Base-by-base conservation (phyloP, 1,140 invertebrate species). In the Elymnias hypermnestra region DNA sequence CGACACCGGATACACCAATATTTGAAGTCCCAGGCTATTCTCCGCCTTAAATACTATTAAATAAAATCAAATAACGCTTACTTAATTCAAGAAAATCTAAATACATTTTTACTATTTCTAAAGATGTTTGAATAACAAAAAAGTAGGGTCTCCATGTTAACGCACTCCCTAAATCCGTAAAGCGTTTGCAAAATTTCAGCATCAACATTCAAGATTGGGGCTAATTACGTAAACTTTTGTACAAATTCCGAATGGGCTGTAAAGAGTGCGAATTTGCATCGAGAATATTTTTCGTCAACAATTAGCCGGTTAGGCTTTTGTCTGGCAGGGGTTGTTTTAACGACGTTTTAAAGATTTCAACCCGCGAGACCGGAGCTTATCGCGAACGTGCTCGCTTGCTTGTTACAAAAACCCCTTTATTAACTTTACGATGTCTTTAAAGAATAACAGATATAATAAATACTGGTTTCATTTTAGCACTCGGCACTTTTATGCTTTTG, bases 361-460 rank as follows among this genome's bases (percentile, higher is more conserved):
- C 66, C 65, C 65, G 52, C 53, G 61, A 61, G 53, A 63, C 65
- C 50, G 63, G 54, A 57, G 76, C 74, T 81, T 81, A 82, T 79
- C 78, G 70, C 63, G 66, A 69, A 76, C 73, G 71, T 70, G 78
- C 65, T 72, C 50, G 62, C 55, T 46, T 68, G 69, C 75, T 71
- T 77, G 72, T 77, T 72, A 71, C 70, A 78, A 77, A 77, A 79
- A 81, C 73, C 77, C 71, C 69, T 81, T 79, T 81, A 84, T 84
- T 81, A 81, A 83, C 71, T 83, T 84, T 84, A 83, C 71, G 76
- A 72, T 54, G 63, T 67, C 63, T 71, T 73, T 79, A 82, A 77
- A 76, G 70, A 79, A 82, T 84, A 82, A 81, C 81, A 75, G 67
- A 82, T 62, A 64, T 62, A 81, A 81, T 82, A 84, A 84, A 82